These are phyloP conservation scores for Amyelois transitella DNA, from an alignment of 1,140 invertebrate genomes.

Conservation along the genomic window DNA sequence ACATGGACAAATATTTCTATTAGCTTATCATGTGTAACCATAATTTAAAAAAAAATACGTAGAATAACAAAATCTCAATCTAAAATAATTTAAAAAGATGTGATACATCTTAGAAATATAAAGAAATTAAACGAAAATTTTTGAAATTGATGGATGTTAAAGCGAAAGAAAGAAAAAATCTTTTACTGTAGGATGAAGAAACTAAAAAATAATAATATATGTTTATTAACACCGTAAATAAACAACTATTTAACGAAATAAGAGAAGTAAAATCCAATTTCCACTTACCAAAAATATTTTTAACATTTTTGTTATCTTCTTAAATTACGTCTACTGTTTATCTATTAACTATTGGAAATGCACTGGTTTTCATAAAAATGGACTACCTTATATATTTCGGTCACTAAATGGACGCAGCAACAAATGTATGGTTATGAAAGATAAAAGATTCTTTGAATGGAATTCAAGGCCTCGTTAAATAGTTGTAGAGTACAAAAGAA, in stretches of 20 bases:
- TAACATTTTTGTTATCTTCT: constrained; percentile 20
- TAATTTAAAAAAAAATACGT: too few relatives aligned
- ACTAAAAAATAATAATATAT: too few relatives aligned
- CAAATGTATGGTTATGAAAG: constrained; percentile 36
- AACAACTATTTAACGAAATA: background rate
- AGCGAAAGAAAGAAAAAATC: too few relatives aligned
- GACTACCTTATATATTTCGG: constrained; percentile 51
- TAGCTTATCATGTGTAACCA: too few relatives aligned
- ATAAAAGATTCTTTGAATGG: constrained; percentile 35
- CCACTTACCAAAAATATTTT: constrained; percentile 32
- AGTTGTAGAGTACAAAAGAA: constrained; percentile 55
- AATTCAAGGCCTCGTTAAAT: constrained; percentile 48
- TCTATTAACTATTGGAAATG: constrained; percentile 13
- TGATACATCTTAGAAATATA: too few relatives aligned
- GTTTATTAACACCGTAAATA: too few relatives aligned
- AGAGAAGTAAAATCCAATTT: background rate
- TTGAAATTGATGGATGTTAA: too few relatives aligned
- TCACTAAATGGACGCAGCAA: constrained; percentile 33
- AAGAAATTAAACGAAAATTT: too few relatives aligned
- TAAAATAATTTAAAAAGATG: too few relatives aligned
- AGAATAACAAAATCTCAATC: too few relatives aligned
- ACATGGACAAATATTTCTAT: too few relatives aligned
- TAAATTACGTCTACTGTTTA: constrained; percentile 7
- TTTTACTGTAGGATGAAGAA: too few relatives aligned
- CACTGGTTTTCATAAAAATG: constrained; percentile 33